phyloP scores from a whole-genome alignment of 2,797 vertebrate species.

The Sternotherus odoratus region DNA sequence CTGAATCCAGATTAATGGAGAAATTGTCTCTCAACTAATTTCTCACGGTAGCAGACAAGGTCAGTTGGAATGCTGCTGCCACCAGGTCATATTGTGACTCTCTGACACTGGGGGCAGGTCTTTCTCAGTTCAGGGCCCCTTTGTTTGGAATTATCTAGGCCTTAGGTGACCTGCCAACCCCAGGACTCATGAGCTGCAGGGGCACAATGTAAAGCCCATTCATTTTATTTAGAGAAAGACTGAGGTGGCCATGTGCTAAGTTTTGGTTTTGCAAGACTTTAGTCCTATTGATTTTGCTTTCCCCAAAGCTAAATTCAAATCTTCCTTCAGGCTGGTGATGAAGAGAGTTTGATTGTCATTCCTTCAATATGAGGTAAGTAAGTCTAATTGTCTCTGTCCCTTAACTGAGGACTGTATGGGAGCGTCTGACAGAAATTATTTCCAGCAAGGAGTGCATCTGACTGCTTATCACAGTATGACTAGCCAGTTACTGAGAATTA shows the following conservation, averaged over 20 bases:
- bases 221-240: background rate
- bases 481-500: background rate
- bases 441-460: background rate
- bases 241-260: background rate
- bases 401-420: fast-evolving
- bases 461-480: background rate
- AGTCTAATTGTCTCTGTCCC: background rate
- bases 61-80: background rate
- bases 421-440: background rate
- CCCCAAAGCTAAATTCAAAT: background rate
- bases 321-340: background rate
- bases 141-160: background rate
- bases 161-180: background rate
- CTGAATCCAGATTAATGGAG: background rate
- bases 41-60: background rate
- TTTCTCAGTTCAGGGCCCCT: background rate
- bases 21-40: background rate
- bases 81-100: background rate
- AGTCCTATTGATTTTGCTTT: background rate
- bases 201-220: background rate
- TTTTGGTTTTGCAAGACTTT: background rate
- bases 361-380: background rate
- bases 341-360: background rate
- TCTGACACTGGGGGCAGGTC: background rate
- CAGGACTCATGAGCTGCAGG: background rate